Base-by-base conservation (phyloP, 2,888 invertebrate species). In the Diogma glabrata region DNA sequence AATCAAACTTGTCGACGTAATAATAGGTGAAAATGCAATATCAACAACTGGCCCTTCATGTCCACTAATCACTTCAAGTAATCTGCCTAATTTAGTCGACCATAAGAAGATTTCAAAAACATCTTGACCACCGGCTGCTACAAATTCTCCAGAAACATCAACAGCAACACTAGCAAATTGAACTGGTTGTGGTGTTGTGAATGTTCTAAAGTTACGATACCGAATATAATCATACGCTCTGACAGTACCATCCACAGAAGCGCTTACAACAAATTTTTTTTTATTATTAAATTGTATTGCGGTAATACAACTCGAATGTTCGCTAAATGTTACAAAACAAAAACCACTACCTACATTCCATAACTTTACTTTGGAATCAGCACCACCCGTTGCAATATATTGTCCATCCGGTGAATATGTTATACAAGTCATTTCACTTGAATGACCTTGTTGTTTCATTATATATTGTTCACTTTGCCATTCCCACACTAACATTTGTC, bases 381-480 rank as follows among this genome's bases (percentile, higher is more conserved):
- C 85, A 0, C 91, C 91, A 6, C 99, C 99, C 0, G 95, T 95
- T 1, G 86, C 94, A 51, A 99, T 76, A 60, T 84, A 82, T 56
- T 87, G 82, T 0, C 95, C 97, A 66, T 97, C 95, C 0, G 90
- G 85, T 0, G 95, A 95, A 67, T 96, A 99, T 0, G 85, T 77
- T 10, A 96, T 74, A 60, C 88, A 87, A 14, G 83, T 84, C 85
- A 96, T 92, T 66, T 88, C 87, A 61, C 88, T 84, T 14, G 86
- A 82, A 65, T 99, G 97, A 0, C 95, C 93, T 70, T 96, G 95
- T 63, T 99, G 97, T 65, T 99, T 99, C 81, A 99, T 83, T 1
- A 95, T 86, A 62, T 95, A 97, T 10, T 92, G 91, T 70, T 99
- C 95, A 77, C 95, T 95, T 72, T 96, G 94, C 97, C 97, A 99